Percentiles rank a stretch among this genome's conserved stretches.
Evolutionary conservation across 2,888 invertebrate genomes (phyloP).

Genomic region (Cryptocheilus praepositus): DNA sequence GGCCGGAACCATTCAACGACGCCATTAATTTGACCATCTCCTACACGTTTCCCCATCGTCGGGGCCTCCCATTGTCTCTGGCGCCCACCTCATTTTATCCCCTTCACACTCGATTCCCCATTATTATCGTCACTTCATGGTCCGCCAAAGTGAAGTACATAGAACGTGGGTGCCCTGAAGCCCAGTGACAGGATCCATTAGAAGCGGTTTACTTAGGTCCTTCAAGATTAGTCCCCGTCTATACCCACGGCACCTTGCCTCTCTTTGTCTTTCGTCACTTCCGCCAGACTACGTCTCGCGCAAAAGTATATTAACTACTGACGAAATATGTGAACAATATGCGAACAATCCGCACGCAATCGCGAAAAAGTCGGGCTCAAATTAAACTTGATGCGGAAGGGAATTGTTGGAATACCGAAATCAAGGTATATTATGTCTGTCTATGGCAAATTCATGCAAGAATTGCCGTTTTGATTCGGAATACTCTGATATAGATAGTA

Average conservation of each 20-base stretch:
- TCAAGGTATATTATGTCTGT: too few species aligned
- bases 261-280: constrained; percentile 37
- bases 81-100: constrained; percentile 50
- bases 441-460: too few species aligned
- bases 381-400: too few species aligned
- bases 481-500: too few species aligned
- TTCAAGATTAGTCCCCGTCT: constrained; percentile 58
- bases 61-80: constrained; percentile 18
- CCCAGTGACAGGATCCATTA: constrained; percentile 67
- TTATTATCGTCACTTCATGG: constrained; percentile 57
- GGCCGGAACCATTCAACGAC: constrained; percentile 33
- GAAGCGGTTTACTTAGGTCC: constrained; percentile 67
- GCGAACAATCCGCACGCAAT: too few species aligned
- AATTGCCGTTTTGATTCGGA: too few species aligned
- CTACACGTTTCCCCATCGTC: constrained; percentile 10
- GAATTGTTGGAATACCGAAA: too few species aligned
- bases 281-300: not conserved
- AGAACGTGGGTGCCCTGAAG: constrained; percentile 47
- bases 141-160: constrained; percentile 37
- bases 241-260: constrained; percentile 28
- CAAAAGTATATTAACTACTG: too few species aligned
- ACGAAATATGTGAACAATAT: too few species aligned
- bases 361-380: too few species aligned
- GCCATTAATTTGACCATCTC: constrained; percentile 39
- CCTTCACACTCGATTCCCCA: constrained; percentile 57